Base-by-base conservation (phyloP, 2,113 vertebrate species). In the Cepphus grylle region DNA sequence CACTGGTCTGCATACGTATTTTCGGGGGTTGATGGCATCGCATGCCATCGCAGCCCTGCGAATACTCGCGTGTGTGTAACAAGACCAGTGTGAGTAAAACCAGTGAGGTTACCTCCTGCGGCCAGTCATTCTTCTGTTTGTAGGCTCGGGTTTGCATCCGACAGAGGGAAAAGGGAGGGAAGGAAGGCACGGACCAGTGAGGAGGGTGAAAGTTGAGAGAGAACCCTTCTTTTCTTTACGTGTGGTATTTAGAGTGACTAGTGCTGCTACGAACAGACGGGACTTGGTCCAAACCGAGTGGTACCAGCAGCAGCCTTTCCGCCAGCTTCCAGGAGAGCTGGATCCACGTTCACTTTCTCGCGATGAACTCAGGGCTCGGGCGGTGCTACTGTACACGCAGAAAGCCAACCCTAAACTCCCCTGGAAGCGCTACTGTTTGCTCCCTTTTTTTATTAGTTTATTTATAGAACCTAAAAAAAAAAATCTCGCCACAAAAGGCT, bases 161-260 rank as follows among this genome's bases (percentile, higher is more conserved):
- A 8, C 34, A 25, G n/a, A 25, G 49, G 32, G 45, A 16, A 34
- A 13, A 69, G 65, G 14, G 36, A 14, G 26, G 36, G 47, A 8
- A 55, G 52, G 38, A 11, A 80, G 9, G 5, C 14, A 7, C 3
- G 15, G 3, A 18, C 9, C 73, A 2, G 0, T 0, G 21, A 40
- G 34, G 40, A 73, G 27, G 23, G 13, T 21, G 40, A 5, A 29
- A 61, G 9, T 25, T 62, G 5, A 49, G 38, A 8, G 45, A 50
- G 11, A 45, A 9, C 36, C 58, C 34, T 11, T 63, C 11, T 81
- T 21, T 21, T 52, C 12, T 3, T 50, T 26, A 16, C 30, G 2
- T 3, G 29, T 11, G 43, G 32, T 38, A 12, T 77, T 80, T 32
- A 6, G 12, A 79, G 52, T 15, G 26, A 34, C 34, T 62, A 16